These are phyloP conservation scores for Campopleginae sp. DNA, from an alignment of 2,888 invertebrate species.

Conservation along the genomic window DNA sequence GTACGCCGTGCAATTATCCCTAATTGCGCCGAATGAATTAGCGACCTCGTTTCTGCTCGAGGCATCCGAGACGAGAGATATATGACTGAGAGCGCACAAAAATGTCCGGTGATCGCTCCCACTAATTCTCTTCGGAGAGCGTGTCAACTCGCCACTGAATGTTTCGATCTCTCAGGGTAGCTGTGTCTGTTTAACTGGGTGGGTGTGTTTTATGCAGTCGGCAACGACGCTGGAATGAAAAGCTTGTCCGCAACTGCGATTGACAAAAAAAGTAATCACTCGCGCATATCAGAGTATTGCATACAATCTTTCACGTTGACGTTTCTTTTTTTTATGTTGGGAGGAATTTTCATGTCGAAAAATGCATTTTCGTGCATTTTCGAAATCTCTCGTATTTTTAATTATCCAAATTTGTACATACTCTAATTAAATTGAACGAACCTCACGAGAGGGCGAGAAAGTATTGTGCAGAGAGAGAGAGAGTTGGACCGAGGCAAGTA, in stretches of 20 bases:
- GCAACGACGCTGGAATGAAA: conserved; percentile 2
- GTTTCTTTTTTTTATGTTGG: neutral
- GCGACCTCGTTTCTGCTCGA: conserved; percentile 71
- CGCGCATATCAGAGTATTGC: neutral
- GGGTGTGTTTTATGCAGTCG: neutral
- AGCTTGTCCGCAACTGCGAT: no score
- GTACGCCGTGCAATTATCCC: conserved; percentile 75
- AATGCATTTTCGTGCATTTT: neutral
- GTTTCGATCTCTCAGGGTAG: conserved; percentile 27
- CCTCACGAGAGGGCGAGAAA: conserved; percentile 12
- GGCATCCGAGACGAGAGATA: conserved; percentile 61
- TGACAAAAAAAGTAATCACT: conserved; percentile 8
- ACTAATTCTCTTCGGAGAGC: conserved; percentile 21
- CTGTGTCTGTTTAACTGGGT: neutral
- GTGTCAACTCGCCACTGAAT: conserved; percentile 24
- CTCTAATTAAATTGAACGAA: neutral
- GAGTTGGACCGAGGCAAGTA: neutral
- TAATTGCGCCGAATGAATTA: conserved; percentile 76
- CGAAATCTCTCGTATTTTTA: neutral
- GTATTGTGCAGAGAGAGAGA: conserved; percentile 3
- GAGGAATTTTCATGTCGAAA: neutral
- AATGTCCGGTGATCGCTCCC: conserved; percentile 29
- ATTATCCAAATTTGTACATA: neutral
- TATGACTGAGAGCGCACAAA: conserved; percentile 19
- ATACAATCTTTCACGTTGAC: neutral